Evolutionary conservation across 2,113 vertebrate genomes (phyloP), one percentile per base, ranked within the genome.

Genomic region (Sylvietta virens): DNA sequence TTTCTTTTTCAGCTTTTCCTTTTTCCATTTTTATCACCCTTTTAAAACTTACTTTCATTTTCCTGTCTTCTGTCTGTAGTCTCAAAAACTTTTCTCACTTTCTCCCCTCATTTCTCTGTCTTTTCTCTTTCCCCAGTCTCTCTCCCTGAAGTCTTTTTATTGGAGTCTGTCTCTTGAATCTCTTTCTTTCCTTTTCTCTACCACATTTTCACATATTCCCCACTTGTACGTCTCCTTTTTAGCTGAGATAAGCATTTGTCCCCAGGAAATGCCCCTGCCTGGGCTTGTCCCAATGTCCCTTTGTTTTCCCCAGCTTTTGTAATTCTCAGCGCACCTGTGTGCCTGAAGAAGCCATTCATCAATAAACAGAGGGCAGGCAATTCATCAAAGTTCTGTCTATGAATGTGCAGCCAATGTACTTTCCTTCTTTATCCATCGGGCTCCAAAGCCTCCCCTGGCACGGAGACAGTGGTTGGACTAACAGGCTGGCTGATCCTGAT

Each of bases 271-370:
- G 39, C 31, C 61, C 53, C 62, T 92, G 95, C 56, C 90, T 82
- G 92, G 88, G 64, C 88, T 88, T 95, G 90, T 94, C 71, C 92
- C 84, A 15, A 12, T 56, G 71, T 77, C 90, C 92, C 79, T 94
- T 91, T 77, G 71, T 90, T 90, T 95, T 54, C 60, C 65, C 50
- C 37, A 79, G 71, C 71, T 91, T 91, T 92, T 94, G 79, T 90
- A 54, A 66, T 77, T 93, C 58, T 44, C 54, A 17, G 76, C 15
- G 0, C 92, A 95, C 95, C 94, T 94, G 90, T 57, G 64, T 66
- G 79, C 60, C 90, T 94, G 87, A 40, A 96, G 79, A 97, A 95
- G 90, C 79, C 44, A 62, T 92, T 94, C 79, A 64, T 95, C 93
- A 90, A 69, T 37, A 56, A 81, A 42, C 31, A 24, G 22, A 28